A percentile compares a stretch with the other conserved stretches of the same genome.
Conservation (phyloP, 2,797 vertebrate species). For the Myripristis jacobus region DNA sequence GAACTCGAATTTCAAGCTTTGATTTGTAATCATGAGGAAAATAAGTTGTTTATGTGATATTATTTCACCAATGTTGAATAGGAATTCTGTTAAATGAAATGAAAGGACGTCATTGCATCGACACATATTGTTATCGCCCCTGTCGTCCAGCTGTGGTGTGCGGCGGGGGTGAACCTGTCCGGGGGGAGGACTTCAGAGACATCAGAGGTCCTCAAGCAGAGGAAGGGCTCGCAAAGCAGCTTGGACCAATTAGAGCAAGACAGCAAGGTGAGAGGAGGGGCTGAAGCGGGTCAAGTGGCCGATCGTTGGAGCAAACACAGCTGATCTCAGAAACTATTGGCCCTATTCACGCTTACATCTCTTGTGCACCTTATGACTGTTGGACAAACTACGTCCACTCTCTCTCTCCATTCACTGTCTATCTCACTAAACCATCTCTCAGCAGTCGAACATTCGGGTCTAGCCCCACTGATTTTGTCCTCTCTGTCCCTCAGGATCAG, state of each 20-base stretch:
- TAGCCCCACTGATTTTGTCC: background rate
- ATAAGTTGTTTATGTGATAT: background rate
- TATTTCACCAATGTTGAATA: background rate
- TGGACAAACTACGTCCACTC: no score
- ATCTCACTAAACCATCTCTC: no score
- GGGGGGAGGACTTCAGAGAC: constrained; percentile 89
- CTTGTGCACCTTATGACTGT: no score
- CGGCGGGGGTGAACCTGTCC: constrained; percentile 95
- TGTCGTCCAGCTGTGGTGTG: constrained; percentile 97
- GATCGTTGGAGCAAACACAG: no score
- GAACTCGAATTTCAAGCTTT: background rate
- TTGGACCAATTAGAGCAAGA: constrained; percentile 96
- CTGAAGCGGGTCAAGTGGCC: no score
- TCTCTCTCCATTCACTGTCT: no score
- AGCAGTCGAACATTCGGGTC: no score
- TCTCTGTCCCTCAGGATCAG: constrained; percentile 51
- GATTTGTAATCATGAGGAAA: no score
- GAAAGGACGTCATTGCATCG: background rate
- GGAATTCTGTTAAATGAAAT: no score
- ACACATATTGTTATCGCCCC: background rate
- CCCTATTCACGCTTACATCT: no score
- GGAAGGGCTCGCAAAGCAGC: constrained; percentile 91
- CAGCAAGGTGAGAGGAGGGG: no score
- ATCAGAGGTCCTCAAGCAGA: no score
- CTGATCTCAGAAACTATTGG: background rate